Percentiles rank a stretch among this genome's conserved stretches.
Evolutionary conservation across 2,797 vertebrate genomes (phyloP).

Genomic region (Carduelis carduelis): DNA sequence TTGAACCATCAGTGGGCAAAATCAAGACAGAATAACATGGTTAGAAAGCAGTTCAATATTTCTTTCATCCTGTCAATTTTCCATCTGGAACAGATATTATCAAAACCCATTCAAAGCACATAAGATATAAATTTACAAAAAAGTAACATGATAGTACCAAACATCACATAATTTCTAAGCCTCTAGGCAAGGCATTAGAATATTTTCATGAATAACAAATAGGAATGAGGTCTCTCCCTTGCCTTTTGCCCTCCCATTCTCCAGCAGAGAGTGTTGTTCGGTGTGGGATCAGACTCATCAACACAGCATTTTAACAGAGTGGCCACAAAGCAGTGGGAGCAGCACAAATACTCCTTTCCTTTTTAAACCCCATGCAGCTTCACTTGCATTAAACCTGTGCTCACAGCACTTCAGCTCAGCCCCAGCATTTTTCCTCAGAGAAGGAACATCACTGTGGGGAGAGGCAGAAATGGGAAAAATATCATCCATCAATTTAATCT

Average conservation of each 20-base stretch:
- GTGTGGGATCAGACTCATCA: neutral
- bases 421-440: neutral
- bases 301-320: neutral
- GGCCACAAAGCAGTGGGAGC: neutral
- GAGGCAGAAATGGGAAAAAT: neutral
- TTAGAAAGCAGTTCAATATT: neutral
- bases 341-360: neutral
- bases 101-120: neutral
- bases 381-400: neutral
- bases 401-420: accelerated
- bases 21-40: neutral
- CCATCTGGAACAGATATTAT: neutral
- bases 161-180: neutral
- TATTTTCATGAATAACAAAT: neutral
- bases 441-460: neutral
- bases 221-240: neutral
- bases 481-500: neutral
- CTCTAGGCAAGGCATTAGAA: neutral
- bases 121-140: neutral
- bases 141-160: neutral
- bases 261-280: neutral
- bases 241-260: neutral
- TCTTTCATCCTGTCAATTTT: neutral
- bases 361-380: neutral
- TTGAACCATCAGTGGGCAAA: neutral